These are phyloP conservation scores for Laterallus jamaicensis DNA, from an alignment of 2,113 vertebrate genomes.

Conservation along the genomic window DNA sequence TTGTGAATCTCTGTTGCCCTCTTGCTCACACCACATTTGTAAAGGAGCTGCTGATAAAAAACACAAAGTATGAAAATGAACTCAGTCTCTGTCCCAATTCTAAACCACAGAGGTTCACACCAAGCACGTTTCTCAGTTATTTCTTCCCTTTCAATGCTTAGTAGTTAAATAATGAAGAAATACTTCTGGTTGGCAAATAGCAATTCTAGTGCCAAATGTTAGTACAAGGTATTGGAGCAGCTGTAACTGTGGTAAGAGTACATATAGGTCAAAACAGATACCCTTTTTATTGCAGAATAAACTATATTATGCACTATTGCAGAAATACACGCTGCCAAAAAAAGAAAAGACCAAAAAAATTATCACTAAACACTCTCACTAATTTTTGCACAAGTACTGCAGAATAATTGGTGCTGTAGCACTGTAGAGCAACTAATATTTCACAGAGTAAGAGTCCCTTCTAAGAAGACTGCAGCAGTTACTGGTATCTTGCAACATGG, in stretches of 20 bases:
- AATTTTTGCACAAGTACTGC: not conserved
- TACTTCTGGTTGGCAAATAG: conserved; percentile 69
- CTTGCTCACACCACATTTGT: not conserved
- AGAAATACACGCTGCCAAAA: not conserved
- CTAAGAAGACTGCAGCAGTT: not conserved
- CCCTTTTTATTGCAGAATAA: not conserved
- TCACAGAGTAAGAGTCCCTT: not conserved
- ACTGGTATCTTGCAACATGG: not conserved
- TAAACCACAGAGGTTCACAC: not conserved
- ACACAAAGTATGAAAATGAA: conserved; percentile 2
- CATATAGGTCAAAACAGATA: not conserved
- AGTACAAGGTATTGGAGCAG: conserved; percentile 70
- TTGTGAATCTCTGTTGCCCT: not conserved
- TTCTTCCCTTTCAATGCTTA: conserved; percentile 19
- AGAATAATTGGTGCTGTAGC: not conserved
- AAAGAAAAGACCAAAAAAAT: not conserved
- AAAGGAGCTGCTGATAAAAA: conserved; percentile 51
- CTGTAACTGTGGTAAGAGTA: conserved; percentile 50
- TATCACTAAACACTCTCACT: not conserved
- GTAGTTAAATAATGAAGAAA: conserved; percentile 70
- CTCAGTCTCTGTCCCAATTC: conserved; percentile 42
- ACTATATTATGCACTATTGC: not conserved
- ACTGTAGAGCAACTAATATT: not conserved
- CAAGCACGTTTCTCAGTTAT: conserved; percentile 45
- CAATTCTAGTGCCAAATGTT: conserved; percentile 70